phyloP scores from a whole-genome alignment of 2,797 vertebrate genomes.

The Acanthiza pusilla region DNA sequence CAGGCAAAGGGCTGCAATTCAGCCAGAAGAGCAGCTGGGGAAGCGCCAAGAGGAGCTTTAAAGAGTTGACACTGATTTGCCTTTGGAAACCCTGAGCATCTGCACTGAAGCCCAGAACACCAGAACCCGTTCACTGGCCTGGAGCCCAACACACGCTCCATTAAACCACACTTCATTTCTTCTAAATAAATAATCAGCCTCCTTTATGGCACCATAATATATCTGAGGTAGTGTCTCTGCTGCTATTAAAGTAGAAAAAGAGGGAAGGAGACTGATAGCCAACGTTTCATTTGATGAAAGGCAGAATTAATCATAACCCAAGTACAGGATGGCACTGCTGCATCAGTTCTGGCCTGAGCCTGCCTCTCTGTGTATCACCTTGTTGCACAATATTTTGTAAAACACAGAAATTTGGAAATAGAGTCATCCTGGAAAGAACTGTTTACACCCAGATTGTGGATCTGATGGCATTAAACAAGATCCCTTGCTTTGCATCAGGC shows the following conservation, averaged over 20 bases:
- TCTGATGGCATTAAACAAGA: background rate
- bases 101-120: background rate
- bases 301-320: constrained; percentile 1
- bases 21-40: background rate
- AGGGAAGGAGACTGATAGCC: background rate
- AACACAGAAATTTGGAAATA: background rate
- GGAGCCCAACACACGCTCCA: background rate
- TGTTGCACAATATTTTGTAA: background rate
- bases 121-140: background rate
- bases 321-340: background rate
- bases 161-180: constrained; percentile 11
- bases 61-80: background rate
- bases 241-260: background rate
- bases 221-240: background rate
- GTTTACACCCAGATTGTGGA: background rate
- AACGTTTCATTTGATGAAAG: background rate
- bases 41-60: background rate
- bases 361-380: background rate
- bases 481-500: background rate
- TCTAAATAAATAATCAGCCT: background rate
- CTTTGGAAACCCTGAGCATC: background rate
- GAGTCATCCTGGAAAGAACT: background rate
- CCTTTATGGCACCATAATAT: background rate
- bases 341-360: background rate
- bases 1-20: background rate